Evolutionary conservation across 2,888 invertebrate genomes (phyloP).

Genomic region (Spodoptera picta): DNA sequence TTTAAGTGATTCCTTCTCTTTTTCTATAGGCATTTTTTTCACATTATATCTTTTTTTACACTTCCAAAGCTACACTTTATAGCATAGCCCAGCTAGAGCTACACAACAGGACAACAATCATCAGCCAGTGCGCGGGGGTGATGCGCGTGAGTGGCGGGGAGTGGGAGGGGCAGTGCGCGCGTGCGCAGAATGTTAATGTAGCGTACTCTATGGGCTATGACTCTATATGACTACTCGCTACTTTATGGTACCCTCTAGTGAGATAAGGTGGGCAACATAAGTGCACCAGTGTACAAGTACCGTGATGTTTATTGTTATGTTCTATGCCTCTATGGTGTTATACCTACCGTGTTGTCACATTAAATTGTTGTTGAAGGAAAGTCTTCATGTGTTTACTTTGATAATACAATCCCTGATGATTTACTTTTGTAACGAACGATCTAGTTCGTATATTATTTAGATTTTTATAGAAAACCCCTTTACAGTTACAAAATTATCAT

Average conservation of each 20-base stretch:
- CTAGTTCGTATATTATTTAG: too few relatives aligned
- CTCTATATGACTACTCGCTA: conserved; percentile 53
- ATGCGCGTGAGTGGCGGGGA: conserved; percentile 29
- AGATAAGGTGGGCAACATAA: conserved; percentile 1
- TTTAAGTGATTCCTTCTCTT: too few relatives aligned
- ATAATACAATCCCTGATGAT: too few relatives aligned
- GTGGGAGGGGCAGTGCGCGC: conserved; percentile 56
- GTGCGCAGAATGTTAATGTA: conserved; percentile 74
- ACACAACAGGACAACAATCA: background rate
- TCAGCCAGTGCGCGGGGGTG: conserved; percentile 11
- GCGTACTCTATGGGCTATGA: conserved; percentile 62
- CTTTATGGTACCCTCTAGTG: conserved; percentile 36
- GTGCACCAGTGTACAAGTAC: background rate
- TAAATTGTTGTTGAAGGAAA: too few relatives aligned
- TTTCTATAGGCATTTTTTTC: too few relatives aligned
- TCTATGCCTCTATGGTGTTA: background rate
- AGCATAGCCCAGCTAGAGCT: conserved; percentile 19
- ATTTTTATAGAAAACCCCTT: too few relatives aligned
- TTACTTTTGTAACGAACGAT: too few relatives aligned
- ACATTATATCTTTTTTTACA: too few relatives aligned
- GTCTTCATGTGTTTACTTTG: too few relatives aligned
- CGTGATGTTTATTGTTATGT: background rate
- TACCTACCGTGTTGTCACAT: too few relatives aligned
- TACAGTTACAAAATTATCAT: too few relatives aligned
- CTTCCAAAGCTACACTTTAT: background rate